Evolutionary conservation across 2,797 vertebrate species (phyloP), one percentile per base, ranked within the genome.

Genomic region (Urophycis tenuis): DNA sequence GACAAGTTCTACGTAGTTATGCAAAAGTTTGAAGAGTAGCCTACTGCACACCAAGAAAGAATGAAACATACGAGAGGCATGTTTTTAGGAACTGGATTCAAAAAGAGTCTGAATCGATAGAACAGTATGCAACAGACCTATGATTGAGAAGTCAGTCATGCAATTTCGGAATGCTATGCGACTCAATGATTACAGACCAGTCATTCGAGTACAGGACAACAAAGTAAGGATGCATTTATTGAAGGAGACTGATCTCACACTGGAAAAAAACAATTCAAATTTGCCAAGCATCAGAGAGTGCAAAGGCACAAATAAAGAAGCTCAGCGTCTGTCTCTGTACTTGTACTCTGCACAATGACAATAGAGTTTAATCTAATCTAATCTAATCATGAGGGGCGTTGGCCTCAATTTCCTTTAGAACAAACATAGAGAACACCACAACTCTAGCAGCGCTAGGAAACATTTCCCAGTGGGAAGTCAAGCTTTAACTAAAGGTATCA

Each of bases 171-270:
- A 67, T 33, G 2, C 12, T 77, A 22, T 69, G 49, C 75, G 60
- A 75, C 36, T 79, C 78, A 11, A n/a, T 79, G 78, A 79, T 78
- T 74, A 1, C 12, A 5, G 73, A 75, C 29, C 71, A 78, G 73
- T 78, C 0, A 69, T 78, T 39, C 60, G 34, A 10, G 33, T 78
- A 3, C 60, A 17, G 45, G 35, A 75, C n/a, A 71, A 75, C 8
- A 75, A 29, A 31, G 39, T 75, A 39, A 71, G 73, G 7, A 75
- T 75, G 64, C 30, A 25, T 25, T n/a, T 75, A 8, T 49, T 75
- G 5, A 75, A 69, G 75, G 78, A 79, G 78, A 71, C 6, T 4
- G 39, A 75, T 4, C 19, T 71, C 4, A 79, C 19, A 5, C 19
- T 75, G 9, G 74, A 71, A 19, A 75, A n/a, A 72, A 17, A 53